These are phyloP conservation scores for Dascillus cervinus DNA, from an alignment of 2,888 invertebrate genomes.

Conservation along the genomic window DNA sequence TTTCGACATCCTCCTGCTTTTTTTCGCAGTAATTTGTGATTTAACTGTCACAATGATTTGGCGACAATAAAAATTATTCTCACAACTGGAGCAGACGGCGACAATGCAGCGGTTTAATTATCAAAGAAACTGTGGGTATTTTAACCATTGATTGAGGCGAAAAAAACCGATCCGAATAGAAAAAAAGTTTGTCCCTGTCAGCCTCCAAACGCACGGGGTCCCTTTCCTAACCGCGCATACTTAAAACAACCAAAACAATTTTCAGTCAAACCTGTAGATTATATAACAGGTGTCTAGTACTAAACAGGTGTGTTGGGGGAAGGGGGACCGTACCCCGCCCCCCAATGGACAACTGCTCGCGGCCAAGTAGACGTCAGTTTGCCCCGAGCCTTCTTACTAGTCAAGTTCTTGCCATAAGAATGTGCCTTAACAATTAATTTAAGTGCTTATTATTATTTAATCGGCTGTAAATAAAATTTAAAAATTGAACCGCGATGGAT, in stretches of 20 bases:
- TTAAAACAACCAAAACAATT: not conserved
- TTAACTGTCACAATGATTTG: no score
- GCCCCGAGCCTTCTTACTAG: constrained; percentile 39
- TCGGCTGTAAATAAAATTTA: constrained; percentile 4
- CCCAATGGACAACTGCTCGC: constrained; percentile 37
- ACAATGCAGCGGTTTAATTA: no score
- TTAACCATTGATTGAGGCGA: no score
- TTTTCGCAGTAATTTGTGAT: no score
- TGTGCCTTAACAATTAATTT: constrained; percentile 27
- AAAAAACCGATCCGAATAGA: no score
- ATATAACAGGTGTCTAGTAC: constrained; percentile 33
- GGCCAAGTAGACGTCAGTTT: constrained; percentile 39
- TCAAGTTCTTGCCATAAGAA: constrained; percentile 32
- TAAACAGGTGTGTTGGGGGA: constrained; percentile 30
- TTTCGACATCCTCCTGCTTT: no score
- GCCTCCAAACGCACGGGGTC: no score
- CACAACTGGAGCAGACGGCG: no score
- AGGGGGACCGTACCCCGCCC: constrained; percentile 26
- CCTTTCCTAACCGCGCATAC: not conserved
- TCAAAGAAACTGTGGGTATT: no score
- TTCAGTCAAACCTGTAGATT: constrained; percentile 28
- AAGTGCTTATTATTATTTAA: constrained; percentile 14
- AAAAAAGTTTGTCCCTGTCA: no score
- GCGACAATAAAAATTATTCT: no score
- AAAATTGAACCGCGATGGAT: constrained; percentile 26